Evolutionary conservation across 1,140 invertebrate genomes (phyloP).

Genomic region (Drosophila tristis): DNA sequence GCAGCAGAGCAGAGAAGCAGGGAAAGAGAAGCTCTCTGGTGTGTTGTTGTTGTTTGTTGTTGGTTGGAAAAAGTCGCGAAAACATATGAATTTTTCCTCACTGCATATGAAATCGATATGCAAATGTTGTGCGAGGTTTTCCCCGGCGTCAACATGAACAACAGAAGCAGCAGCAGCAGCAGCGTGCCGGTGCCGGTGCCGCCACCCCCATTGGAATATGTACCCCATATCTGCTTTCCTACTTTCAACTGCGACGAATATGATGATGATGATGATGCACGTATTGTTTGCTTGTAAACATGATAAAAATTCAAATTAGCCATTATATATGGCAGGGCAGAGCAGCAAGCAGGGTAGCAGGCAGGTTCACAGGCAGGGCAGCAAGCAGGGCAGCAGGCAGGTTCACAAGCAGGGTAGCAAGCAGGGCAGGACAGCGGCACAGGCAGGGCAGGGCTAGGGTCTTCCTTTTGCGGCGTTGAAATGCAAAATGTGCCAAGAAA

Average conservation of each 20-base stretch:
- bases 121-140: conserved; percentile 74
- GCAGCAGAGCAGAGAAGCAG: not conserved
- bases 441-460: not conserved
- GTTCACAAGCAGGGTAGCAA: not conserved
- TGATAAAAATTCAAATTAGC: conserved; percentile 83
- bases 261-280: conserved; percentile 74
- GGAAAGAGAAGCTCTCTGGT: not conserved
- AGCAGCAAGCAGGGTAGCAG: too few relatives aligned
- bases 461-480: conserved; percentile 62
- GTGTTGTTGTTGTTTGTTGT: not conserved
- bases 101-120: conserved; percentile 83
- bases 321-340: conserved; percentile 65
- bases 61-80: conserved; percentile 9
- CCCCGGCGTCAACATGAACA: conserved; percentile 41
- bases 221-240: conserved; percentile 2
- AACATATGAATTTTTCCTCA: conserved; percentile 57
- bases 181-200: not conserved
- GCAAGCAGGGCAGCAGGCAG: conserved; percentile 1
- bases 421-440: not conserved
- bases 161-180: conserved; percentile 9
- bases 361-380: not conserved
- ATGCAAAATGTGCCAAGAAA: conserved; percentile 77
- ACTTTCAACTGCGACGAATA: conserved; percentile 6
- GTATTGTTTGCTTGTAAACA: conserved; percentile 83
- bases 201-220: too few relatives aligned